Evolutionary conservation across 2,113 vertebrate species (phyloP), one percentile per base, ranked within the genome.

Genomic region (Myanophis thanlyinensis): DNA sequence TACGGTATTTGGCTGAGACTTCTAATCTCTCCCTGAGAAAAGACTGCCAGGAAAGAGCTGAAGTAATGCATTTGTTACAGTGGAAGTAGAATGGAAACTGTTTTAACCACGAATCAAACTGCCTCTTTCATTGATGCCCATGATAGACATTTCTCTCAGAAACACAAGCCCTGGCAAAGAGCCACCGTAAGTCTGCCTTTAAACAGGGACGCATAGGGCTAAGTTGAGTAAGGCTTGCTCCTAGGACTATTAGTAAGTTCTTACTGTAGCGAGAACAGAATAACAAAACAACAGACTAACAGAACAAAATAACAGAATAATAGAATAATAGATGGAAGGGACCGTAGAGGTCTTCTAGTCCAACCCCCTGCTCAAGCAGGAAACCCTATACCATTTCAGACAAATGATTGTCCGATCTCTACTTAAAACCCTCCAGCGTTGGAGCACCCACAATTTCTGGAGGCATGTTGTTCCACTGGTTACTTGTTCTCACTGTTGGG

Each of bases 21-120:
- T 98, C 97, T 98, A 97, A 98, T 98, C 98, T 98, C 97, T 98
- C 97, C 98, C 97, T 98, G 97, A 96, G 95, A 97, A 97, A 97
- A 92, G 97, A 95, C 97, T 98, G 98, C 98, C 97, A 98, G 97
- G 96, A 98, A 80, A 97, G 96, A 98, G 98, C 97, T 98, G 98
- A 98, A 98, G 98, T 98, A 98, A 98, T 98, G 98, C 97, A 98
- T 98, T 98, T 98, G 98, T 98, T 98, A 97, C 97, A 98, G 97
- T 98, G 97, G 97, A 98, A 98, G 97, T 97, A 98, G 97, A 98
- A 98, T 98, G 98, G 98, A 98, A 98, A 98, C 97, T 97, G 95
- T 97, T 97, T 96, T 96, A 97, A 98, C 98, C 97, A 97, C 98
- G 98, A 98, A 98, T 98, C 97, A 98, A 98, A 98, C 97, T 97